Base-by-base conservation (phyloP, 2,888 invertebrate species). In the Heliconius ethilla region DNA sequence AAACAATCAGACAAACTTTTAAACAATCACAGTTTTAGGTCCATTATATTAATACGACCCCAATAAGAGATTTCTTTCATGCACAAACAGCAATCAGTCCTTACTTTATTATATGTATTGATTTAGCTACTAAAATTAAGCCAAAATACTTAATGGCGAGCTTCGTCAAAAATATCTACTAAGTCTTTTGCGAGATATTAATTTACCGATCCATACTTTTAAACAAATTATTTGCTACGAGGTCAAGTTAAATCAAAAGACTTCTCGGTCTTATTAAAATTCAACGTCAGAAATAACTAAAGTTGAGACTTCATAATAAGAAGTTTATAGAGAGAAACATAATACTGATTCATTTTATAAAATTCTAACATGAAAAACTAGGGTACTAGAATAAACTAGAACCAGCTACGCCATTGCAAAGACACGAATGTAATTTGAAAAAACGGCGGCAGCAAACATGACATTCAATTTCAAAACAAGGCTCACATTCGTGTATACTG, bases 401-500 rank as follows among this genome's bases (percentile, higher is more conserved):
- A 40, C n/a, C n/a, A n/a, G n/a, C 55, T 33, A 55, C 55, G 22
- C 51, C 13, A 33, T 51, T 29, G n/a, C 33, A 72, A 29, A n/a
- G 33, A 72, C n/a, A 59, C 55, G 33, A 55, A 59, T 72, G n/a
- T 72, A 9, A 72, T 55, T 72, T 59, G 59, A 72, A 55, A 72
- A 72, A 55, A 72, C n/a, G 7, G 55, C 72, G 3, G 22, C 55
- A 13, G n/a, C 55, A 72, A 69, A 29, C 72, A 13, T 22, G 72
- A 33, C 55, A 72, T 72, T 33, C 33, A 59, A 59, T 72, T 59
- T 72, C 29, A 72, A 72, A 72, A 72, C 72, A 72, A 59, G n/a
- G 33, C 33, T 55, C 13, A 72, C 59, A 59, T 72, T 33, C 55
- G 7, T 59, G 70, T 33, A 55, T 70, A 67, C 25, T 25, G 67